These are phyloP conservation scores for Podarcis lilfordi DNA, from an alignment of 2,797 vertebrate genomes.

Conservation along the genomic window DNA sequence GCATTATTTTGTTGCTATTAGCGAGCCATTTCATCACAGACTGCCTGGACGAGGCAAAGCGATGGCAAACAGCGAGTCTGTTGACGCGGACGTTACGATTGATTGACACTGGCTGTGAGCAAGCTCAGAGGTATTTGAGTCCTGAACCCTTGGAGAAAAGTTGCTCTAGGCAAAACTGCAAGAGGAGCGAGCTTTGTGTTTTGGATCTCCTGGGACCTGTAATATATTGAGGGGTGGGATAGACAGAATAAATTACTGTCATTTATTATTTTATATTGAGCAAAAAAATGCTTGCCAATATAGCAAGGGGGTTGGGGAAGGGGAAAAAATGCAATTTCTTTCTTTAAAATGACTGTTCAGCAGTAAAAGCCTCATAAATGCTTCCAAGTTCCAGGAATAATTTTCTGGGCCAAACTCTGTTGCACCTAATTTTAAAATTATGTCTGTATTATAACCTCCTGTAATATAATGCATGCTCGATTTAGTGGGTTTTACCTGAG, in stretches of 20 bases:
- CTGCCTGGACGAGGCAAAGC: background rate
- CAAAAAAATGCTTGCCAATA: background rate
- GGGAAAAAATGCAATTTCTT: background rate
- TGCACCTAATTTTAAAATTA: slow-evolving; percentile 9
- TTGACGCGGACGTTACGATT: slow-evolving; percentile 10
- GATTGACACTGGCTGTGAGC: slow-evolving; percentile 6
- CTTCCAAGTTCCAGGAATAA: slow-evolving; percentile 16
- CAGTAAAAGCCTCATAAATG: background rate
- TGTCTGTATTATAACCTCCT: background rate
- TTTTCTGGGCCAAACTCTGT: background rate
- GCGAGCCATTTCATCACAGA: slow-evolving; percentile 14
- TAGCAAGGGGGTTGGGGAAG: background rate
- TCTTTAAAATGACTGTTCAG: slow-evolving; percentile 25
- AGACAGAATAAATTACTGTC: slow-evolving; percentile 9
- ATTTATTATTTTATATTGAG: slow-evolving; percentile 9
- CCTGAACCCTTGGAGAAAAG: background rate
- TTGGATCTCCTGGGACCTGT: slow-evolving; percentile 25
- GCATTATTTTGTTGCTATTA: slow-evolving; percentile 20
- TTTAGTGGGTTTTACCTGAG: background rate
- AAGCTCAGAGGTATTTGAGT: background rate
- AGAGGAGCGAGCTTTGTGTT: background rate
- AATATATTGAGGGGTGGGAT: background rate
- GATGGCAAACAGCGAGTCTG: background rate
- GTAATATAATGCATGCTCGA: background rate
- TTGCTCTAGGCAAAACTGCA: slow-evolving; percentile 33